phyloP scores from a whole-genome alignment of 2,888 invertebrate species.

The Ypsolopha sequella region DNA sequence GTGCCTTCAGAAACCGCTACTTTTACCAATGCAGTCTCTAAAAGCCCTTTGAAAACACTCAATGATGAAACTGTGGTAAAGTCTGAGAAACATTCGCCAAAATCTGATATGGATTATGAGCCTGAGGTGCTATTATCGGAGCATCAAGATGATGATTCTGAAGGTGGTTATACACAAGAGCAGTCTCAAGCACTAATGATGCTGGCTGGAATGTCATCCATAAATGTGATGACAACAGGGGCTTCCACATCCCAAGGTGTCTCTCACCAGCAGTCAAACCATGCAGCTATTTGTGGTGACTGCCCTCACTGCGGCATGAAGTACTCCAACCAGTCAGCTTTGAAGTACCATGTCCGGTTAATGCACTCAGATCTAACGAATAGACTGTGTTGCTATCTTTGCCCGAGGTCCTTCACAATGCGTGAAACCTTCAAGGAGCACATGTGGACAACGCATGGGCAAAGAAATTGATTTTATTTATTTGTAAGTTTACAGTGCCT shows the following conservation, averaged over 20 bases:
- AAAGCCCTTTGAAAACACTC: slow-evolving; percentile 43
- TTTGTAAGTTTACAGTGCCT: slow-evolving; percentile 36
- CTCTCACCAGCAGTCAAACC: slow-evolving; percentile 55
- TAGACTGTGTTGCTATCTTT: slow-evolving; percentile 76
- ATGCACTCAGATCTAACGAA: slow-evolving; percentile 78
- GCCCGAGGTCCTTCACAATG: slow-evolving; percentile 77
- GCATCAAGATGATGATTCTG: slow-evolving; percentile 51
- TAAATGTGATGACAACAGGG: slow-evolving; percentile 32
- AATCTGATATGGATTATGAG: slow-evolving; percentile 58
- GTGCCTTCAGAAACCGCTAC: slow-evolving; percentile 31
- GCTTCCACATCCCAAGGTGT: slow-evolving; percentile 55
- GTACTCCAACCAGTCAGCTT: slow-evolving; percentile 77
- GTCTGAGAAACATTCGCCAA: slow-evolving; percentile 56
- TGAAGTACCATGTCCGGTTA: slow-evolving; percentile 77
- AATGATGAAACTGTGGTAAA: slow-evolving; percentile 46
- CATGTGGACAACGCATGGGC: slow-evolving; percentile 76
- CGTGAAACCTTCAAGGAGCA: slow-evolving; percentile 77
- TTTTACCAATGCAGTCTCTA: slow-evolving; percentile 31
- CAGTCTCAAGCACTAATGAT: slow-evolving; percentile 50
- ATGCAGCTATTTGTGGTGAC: slow-evolving; percentile 71
- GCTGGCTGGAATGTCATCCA: slow-evolving; percentile 52
- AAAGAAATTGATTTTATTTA: slow-evolving; percentile 60
- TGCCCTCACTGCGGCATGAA: slow-evolving; percentile 79
- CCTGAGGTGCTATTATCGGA: slow-evolving; percentile 61
- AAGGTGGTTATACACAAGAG: slow-evolving; percentile 40